Evolutionary conservation across 2,797 vertebrate genomes (phyloP), one percentile per base, ranked within the genome.

Genomic region (Tragopan temminckii): DNA sequence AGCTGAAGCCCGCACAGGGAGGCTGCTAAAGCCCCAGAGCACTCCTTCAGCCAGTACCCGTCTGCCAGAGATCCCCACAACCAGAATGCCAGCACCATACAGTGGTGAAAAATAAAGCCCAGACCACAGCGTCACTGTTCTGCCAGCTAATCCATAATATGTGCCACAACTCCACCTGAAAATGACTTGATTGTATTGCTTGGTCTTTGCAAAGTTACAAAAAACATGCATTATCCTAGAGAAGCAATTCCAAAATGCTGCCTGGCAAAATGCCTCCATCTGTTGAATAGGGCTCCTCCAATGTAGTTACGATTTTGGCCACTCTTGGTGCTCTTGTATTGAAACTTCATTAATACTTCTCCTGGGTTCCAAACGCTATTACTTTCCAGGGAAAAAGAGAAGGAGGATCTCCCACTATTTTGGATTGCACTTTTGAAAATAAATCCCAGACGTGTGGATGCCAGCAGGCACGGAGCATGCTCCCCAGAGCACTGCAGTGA

Each of bases 241-340:
- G 9, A 36, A 36, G 5, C 0, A 1, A 43, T 46, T 36, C 43
- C 63, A 59, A 29, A 43, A 24, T 5, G 7, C 0, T 24, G 5
- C 3, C 12, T 18, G n/a, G 50, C n/a, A 29, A 21, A 80, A 48
- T 0, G 6, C 33, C 27, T 63, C 40, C 36, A 4, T 17, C 58
- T 59, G 40, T 1, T 5, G 25, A 62, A 20, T 2, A 3, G 31
- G 11, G 10, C 43, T 19, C 35, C 52, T 81, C 23, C 13, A 27
- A 4, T 0, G 1, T 7, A 33, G 24, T 23, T 3, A 33, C 0
- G 2, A 14, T 25, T 75, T 43, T 14, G 18, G 42, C 18, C 17
- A 35, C 31, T 0, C 0, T 1, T 11, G 7, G 4, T 36, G 21
- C 13, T 58, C 52, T 18, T 38, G 31, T 13, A 35, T 0, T 17